Evolutionary conservation across 1,140 invertebrate genomes (phyloP).

Genomic region (Aphelenchoides besseyi): DNA sequence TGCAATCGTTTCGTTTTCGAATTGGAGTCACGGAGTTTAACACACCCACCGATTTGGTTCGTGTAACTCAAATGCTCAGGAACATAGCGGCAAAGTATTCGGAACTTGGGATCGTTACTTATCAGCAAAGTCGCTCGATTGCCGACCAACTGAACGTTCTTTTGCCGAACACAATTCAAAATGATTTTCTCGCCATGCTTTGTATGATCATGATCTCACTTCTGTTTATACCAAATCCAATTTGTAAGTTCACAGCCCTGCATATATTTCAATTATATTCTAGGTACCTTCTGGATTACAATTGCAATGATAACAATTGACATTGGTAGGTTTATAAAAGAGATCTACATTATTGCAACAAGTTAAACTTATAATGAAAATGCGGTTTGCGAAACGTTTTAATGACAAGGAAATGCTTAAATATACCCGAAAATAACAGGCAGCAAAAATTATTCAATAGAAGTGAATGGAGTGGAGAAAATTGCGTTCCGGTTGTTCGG

Average conservation of each 20-base stretch:
- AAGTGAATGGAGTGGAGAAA: constrained; percentile 89
- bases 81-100: constrained; percentile 75
- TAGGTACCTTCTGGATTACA: constrained; percentile 87
- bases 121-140: constrained; percentile 89
- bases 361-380: no score
- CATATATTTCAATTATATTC: no score
- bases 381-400: no score
- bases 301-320: constrained; percentile 92
- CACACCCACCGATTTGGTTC: constrained; percentile 56
- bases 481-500: constrained; percentile 74
- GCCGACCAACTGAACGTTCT: constrained; percentile 92
- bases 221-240: constrained; percentile 87
- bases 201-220: constrained; percentile 94
- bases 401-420: no score
- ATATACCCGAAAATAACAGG: no score
- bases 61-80: constrained; percentile 67
- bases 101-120: constrained; percentile 78
- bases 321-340: constrained; percentile 66
- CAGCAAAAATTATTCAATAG: no score
- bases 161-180: constrained; percentile 83
- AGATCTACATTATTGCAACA: no score
- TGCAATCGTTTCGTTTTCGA: constrained; percentile 59
- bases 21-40: constrained; percentile 60
- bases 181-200: constrained; percentile 80
- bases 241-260: no score